Conservation (phyloP, 2,113 vertebrate species). For the Bubo scandiacus region DNA sequence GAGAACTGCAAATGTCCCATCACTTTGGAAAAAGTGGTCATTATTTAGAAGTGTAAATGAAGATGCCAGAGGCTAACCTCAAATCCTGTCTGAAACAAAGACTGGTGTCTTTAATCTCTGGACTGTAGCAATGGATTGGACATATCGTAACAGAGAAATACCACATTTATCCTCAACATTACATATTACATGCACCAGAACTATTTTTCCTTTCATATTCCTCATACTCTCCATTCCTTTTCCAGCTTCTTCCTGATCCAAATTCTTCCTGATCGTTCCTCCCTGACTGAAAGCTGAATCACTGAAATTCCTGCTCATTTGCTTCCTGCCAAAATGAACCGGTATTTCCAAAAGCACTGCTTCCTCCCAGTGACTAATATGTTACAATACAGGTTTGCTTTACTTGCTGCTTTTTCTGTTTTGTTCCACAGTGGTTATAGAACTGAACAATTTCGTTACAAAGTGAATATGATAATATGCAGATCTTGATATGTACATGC, state of each 20-base stretch:
- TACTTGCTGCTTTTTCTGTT: background rate
- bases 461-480: background rate
- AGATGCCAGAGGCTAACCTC: background rate
- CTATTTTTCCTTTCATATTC: background rate
- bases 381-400: background rate
- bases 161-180: background rate
- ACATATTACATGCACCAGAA: background rate
- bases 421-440: background rate
- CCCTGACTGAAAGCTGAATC: constrained; percentile 3
- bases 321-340: background rate
- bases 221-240: background rate
- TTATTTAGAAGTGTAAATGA: constrained; percentile 38
- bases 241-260: background rate
- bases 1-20: constrained; percentile 5
- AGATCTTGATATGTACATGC: background rate
- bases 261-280: background rate
- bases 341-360: background rate
- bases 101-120: background rate
- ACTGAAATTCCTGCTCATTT: background rate
- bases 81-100: background rate
- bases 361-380: constrained; percentile 30
- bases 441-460: background rate
- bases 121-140: background rate
- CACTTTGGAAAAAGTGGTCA: background rate
- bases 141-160: background rate